Evolutionary conservation across 2,113 vertebrate species (phyloP).

Genomic region (Macquaria australasica): DNA sequence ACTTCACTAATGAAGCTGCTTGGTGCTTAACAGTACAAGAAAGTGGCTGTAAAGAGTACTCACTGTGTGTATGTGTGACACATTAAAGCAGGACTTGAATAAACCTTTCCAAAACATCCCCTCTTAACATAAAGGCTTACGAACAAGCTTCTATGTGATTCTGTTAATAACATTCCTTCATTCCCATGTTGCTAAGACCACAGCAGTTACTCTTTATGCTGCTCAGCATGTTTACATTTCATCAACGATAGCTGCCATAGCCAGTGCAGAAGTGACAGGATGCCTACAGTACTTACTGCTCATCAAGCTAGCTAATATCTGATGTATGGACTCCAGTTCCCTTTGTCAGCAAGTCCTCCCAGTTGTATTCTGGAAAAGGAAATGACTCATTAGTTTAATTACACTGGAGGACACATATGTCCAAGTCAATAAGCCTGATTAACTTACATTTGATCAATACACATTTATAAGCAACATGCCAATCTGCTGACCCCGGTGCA

Average conservation of each 20-base stretch:
- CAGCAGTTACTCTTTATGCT: background rate
- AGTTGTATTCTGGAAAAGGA: conserved; percentile 41
- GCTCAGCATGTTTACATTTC: conserved; percentile 1
- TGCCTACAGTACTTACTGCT: conserved; percentile 4
- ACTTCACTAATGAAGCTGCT: conserved; percentile 4
- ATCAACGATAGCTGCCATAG: conserved; percentile 10
- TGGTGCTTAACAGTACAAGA: background rate
- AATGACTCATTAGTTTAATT: conserved; percentile 67
- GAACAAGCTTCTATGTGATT: background rate
- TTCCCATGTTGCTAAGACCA: background rate
- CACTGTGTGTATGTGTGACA: background rate
- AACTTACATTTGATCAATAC: conserved; percentile 67
- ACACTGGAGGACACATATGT: conserved; percentile 52
- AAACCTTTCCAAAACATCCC: background rate
- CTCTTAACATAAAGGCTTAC: background rate
- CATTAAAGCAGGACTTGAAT: conserved; percentile 4
- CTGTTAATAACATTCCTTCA: background rate
- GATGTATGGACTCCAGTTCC: conserved; percentile 27
- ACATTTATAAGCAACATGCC: conserved; percentile 57
- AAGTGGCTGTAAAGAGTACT: conserved; percentile 16
- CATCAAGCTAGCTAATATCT: conserved; percentile 25
- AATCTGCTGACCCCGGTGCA: conserved; percentile 49
- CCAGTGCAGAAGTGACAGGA: conserved; percentile 17
- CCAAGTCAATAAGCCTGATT: conserved; percentile 71
- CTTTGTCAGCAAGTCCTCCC: conserved; percentile 51